Evolutionary conservation across 1,140 invertebrate genomes (phyloP).

Genomic region (Trichomalopsis sarcophagae): DNA sequence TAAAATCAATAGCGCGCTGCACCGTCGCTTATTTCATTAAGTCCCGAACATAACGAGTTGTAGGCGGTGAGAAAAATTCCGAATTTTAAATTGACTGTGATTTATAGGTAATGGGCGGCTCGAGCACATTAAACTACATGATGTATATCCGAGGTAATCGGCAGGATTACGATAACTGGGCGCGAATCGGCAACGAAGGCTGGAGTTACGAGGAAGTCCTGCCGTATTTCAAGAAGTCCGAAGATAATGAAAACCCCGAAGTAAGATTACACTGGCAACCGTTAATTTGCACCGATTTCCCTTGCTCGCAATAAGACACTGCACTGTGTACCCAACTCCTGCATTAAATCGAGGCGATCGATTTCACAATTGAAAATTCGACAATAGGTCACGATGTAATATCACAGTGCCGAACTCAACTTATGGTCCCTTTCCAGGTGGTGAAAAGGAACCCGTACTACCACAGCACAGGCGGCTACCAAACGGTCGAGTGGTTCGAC

Average conservation of each 20-base stretch:
- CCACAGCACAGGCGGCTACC: constrained; percentile 78
- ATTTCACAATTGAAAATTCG: neutral
- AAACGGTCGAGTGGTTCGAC: constrained; percentile 78
- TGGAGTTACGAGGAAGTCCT: constrained; percentile 81
- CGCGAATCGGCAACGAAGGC: constrained; percentile 77
- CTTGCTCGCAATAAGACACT: neutral
- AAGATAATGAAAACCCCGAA: constrained; percentile 68
- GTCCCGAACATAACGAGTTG: too few species aligned
- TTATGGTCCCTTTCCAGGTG: constrained; percentile 55
- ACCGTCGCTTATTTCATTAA: too few species aligned
- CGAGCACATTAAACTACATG: constrained; percentile 81
- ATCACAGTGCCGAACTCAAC: too few species aligned
- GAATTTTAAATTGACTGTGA: neutral
- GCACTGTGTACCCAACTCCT: too few species aligned
- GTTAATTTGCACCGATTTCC: neutral
- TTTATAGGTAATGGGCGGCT: constrained; percentile 76
- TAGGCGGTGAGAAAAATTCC: neutral
- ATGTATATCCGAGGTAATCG: constrained; percentile 81
- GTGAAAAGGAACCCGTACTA: constrained; percentile 71
- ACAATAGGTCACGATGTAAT: neutral
- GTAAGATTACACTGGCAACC: constrained; percentile 51
- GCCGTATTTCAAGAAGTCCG: constrained; percentile 78
- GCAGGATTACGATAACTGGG: constrained; percentile 82
- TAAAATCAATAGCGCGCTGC: neutral
- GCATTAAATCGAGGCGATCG: neutral